Base-by-base conservation (phyloP, 30 jellyfish, hydroid and myxozoan genomes). In the Morbakka virulenta region DNA sequence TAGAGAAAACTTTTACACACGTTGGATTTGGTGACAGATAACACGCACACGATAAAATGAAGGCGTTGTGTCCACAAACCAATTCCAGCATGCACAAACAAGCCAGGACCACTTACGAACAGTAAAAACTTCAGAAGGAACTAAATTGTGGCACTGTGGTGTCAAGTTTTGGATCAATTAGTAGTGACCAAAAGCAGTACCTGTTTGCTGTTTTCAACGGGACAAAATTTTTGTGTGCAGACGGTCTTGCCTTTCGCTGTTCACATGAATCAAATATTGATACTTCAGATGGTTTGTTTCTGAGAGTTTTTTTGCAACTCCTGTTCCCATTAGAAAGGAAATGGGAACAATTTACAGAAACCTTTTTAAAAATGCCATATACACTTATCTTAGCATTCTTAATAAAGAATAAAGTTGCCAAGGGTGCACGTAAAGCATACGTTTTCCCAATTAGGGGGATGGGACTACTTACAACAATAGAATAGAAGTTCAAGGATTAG, bases 391-490 rank as follows among this genome's bases (percentile, higher is more conserved):
- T 29, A 33, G 80, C 74, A 25, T 3, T 35, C 30, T 25, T 67
- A 17, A 68, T 67, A 24, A 29, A 29, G 74, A 4, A 49, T 2
- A 4, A 14, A 67, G 33, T 67, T 23, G 76, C 80, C 33, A 68
- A 67, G 32, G 80, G 3, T 28, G 64, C 33, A 26, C 17, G 80
- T 3, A 21, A 29, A 67, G 80, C 70, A 30, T n/a, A 67, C 32
- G 32, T n/a, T 67, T 67, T 23, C 32, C 30, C 74, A 29, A 67
- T 67, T 3, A 67, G 30, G 74, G 80, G 2, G 80, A 67, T 3
- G 74, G 80, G 69, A 67, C 74, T 20, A 67, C 80, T 17, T 67
- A 29, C 80, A 29, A 33, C n/a, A 65, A 29, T 22, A 6, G 57
- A 17, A 17, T 41, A 41, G 57, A 41, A 17, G 57, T 41, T 41